A percentile compares a stretch with the other conserved stretches of the same genome.
These are phyloP conservation scores for zebrafish (Danio rerio) DNA, from an alignment of 2,113 vertebrate genomes.

Conservation along the genomic window DNA sequence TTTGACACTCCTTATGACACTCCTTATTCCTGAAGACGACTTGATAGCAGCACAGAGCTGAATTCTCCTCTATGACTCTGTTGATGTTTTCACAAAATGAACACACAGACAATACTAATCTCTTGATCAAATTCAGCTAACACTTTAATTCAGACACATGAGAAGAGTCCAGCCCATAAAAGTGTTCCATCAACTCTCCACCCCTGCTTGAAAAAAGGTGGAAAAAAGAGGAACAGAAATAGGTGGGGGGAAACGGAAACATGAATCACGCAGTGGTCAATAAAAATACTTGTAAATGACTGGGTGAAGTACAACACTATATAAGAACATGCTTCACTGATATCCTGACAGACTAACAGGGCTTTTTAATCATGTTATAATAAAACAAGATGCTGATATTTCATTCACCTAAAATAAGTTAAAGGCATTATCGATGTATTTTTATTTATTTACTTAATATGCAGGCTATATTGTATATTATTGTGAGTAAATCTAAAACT, in stretches of 20 bases:
- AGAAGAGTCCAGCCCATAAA: background rate
- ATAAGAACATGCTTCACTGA: background rate
- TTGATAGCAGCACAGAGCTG: background rate
- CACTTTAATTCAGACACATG: background rate
- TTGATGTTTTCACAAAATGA: background rate
- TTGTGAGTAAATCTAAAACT: too few species aligned
- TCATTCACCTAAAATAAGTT: background rate
- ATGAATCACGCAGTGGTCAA: background rate
- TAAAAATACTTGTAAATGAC: background rate
- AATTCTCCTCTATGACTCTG: background rate
- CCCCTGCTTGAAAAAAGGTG: background rate
- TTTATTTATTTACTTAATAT: too few species aligned
- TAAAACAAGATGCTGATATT: background rate
- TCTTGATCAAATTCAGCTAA: background rate
- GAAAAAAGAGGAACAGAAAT: background rate
- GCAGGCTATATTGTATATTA: too few species aligned
- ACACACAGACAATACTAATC: background rate
- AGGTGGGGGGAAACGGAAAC: background rate
- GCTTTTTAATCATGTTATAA: background rate
- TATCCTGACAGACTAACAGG: background rate
- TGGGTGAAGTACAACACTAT: background rate
- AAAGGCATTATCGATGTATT: too few species aligned
- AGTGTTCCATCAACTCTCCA: background rate
- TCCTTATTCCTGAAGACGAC: slow-evolving; percentile 28
- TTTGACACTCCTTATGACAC: slow-evolving; percentile 45